Percentiles rank a stretch among this genome's conserved stretches.
These are phyloP conservation scores for Aegithalos caudatus DNA, from an alignment of 2,113 vertebrate genomes.

Conservation along the genomic window DNA sequence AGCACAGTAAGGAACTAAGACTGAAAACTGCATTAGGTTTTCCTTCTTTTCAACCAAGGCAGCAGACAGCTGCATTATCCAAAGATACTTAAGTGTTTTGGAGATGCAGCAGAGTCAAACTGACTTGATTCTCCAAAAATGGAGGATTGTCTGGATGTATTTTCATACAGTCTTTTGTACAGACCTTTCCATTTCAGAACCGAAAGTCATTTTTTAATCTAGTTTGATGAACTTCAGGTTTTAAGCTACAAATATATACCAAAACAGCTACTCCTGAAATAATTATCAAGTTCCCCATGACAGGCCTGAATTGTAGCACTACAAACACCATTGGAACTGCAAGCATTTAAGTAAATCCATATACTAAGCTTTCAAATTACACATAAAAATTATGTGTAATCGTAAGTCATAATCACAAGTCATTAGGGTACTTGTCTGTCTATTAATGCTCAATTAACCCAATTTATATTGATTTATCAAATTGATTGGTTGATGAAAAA, in stretches of 20 bases:
- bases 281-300: not conserved
- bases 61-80: not conserved
- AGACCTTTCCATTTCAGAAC: not conserved
- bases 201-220: not conserved
- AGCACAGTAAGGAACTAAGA: not conserved
- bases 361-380: not conserved
- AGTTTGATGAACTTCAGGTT: not conserved
- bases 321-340: not conserved
- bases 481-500: not conserved
- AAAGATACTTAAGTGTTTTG: not conserved
- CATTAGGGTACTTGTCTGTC: not conserved
- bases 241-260: not conserved
- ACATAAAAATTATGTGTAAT: not conserved
- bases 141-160: not conserved
- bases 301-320: not conserved
- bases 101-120: not conserved
- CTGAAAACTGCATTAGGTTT: not conserved
- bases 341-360: not conserved
- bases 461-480: not conserved
- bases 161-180: rapidly evolving
- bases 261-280: not conserved
- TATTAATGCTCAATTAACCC: not conserved
- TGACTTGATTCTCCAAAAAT: not conserved
- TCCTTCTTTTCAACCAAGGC: not conserved
- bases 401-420: not conserved